Evolutionary conservation across 1,140 invertebrate genomes (phyloP), one percentile per base, ranked within the genome.

Genomic region (Hyposmocoma kahamanoa): DNA sequence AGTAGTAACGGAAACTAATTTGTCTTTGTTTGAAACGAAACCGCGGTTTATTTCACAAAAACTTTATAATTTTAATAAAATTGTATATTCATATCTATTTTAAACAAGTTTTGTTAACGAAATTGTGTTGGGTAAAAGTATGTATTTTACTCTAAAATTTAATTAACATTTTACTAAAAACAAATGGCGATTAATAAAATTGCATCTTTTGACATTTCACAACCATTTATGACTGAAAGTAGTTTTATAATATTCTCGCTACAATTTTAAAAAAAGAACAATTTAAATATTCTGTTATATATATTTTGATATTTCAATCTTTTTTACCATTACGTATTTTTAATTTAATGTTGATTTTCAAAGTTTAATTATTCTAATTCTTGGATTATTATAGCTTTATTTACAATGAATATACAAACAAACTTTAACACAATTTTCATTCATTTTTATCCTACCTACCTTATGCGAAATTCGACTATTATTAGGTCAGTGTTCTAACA

Each of bases 341-440:
- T 48, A 39, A 22, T 41, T 43, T 44, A 46, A 43, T 48, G 49
- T 55, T 42, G 41, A 55, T 47, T 49, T 41, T 55, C 20, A 22
- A 32, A 46, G 24, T 19, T 45, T 43, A 42, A 36, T 47, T 55
- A 55, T 62, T 59, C 52, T 69, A 50, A 50, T 56, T 47, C 56
- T 24, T 45, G 47, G 44, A 46, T 45, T 13, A 36, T 13, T 36
- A 36, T 36, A 36, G 32, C 32, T 17, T 48, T 75, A 76, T 76
- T 72, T 76, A 76, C 70, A 76, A 48, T 63, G 47, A 65, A 68
- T 71, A 67, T 79, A 76, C 71, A 76, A 74, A 74, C 60, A 62
- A 63, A 72, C 46, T 42, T 44, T 66, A 75, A 72, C 69, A 66
- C 56, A 63, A 60, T 68, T 63, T 62, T 61, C 15, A 72, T 71